Evolutionary conservation across 2,113 vertebrate genomes (phyloP).

Genomic region (Rhinolophus ferrumequinum): DNA sequence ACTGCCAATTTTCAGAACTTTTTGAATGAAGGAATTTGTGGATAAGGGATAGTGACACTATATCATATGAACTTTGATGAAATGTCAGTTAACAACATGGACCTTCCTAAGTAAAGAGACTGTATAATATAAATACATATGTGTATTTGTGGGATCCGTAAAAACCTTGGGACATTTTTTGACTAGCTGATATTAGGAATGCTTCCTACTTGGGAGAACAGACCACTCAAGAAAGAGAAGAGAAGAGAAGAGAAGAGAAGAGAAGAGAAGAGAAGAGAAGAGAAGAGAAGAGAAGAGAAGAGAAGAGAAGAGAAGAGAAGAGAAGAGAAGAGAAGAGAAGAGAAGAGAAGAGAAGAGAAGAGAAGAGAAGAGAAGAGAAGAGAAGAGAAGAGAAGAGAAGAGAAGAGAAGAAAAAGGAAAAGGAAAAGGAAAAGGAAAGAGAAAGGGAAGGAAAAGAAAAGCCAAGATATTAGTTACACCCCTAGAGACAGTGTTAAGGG

Average conservation of each 20-base stretch:
- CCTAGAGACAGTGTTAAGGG: background rate
- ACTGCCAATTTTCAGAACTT: background rate
- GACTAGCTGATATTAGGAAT: background rate
- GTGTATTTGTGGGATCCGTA: background rate
- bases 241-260: too few relatives aligned
- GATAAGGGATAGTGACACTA: background rate
- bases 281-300: too few relatives aligned
- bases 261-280: too few relatives aligned
- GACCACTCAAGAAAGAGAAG: background rate
- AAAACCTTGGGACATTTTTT: background rate
- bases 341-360: too few relatives aligned
- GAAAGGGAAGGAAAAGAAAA: background rate
- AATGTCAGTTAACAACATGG: background rate
- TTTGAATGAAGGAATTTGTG: background rate
- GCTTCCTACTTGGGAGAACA: background rate
- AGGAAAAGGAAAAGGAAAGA: background rate
- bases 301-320: rapidly evolving
- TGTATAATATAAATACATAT: background rate
- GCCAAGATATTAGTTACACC: background rate
- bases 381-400: rapidly evolving
- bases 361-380: too few relatives aligned
- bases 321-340: too few relatives aligned
- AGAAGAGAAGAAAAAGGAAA: rapidly evolving
- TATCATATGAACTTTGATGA: background rate
- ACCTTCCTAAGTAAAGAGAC: background rate